phyloP scores from a whole-genome alignment of 2,888 invertebrate species.

The Pyrrhia umbra region DNA sequence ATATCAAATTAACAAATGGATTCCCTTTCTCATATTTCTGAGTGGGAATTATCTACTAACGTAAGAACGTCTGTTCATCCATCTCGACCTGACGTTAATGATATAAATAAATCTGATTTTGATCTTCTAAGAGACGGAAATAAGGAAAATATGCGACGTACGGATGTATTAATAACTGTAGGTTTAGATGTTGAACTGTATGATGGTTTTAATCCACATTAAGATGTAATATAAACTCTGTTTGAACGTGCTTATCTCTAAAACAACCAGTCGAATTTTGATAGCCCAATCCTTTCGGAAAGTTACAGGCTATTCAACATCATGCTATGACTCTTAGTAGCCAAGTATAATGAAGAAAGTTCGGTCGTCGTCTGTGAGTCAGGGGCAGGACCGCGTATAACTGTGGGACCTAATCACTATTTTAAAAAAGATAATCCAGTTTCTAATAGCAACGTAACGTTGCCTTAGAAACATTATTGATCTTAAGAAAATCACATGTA shows the following conservation, averaged over 20 bases:
- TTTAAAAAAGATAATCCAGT: background rate
- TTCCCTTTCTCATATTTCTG: conserved; percentile 41
- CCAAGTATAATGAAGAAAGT: too few relatives aligned
- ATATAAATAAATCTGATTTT: conserved; percentile 45
- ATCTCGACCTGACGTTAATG: conserved; percentile 48
- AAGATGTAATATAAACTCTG: too few relatives aligned
- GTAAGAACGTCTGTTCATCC: conserved; percentile 22
- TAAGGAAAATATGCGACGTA: conserved; percentile 15
- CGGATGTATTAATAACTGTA: background rate
- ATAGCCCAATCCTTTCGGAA: too few relatives aligned
- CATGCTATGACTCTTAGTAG: too few relatives aligned
- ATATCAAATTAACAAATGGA: conserved; percentile 44
- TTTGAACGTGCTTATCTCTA: too few relatives aligned
- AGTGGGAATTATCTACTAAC: conserved; percentile 18
- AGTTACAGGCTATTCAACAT: too few relatives aligned
- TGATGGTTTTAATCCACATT: background rate
- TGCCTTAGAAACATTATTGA: background rate
- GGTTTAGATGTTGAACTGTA: background rate
- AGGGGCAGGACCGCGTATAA: too few relatives aligned
- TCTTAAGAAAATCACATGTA: conserved; percentile 8
- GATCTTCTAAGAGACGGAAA: conserved; percentile 35
- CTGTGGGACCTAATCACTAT: background rate
- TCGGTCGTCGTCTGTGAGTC: too few relatives aligned
- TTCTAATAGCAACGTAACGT: background rate
- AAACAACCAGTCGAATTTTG: too few relatives aligned